A percentile compares a stretch with the other conserved stretches of the same genome.
Evolutionary conservation across 2,797 vertebrate species (phyloP).

Genomic region (Sebastes diaconus): DNA sequence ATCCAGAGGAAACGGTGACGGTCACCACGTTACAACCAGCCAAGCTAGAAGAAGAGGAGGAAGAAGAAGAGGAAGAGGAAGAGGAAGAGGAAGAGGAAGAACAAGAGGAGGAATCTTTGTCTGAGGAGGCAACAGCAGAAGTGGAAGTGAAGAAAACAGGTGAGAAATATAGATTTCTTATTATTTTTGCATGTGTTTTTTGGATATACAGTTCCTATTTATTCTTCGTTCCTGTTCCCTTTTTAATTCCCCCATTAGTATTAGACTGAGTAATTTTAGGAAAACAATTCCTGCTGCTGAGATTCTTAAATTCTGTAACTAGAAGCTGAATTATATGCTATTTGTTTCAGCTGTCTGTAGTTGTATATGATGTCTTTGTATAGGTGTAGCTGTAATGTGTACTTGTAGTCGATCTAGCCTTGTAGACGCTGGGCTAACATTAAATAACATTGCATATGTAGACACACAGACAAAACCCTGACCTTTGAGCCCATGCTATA

Average conservation of each 20-base stretch:
- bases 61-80: conserved; percentile 34
- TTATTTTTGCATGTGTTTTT: background rate
- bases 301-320: background rate
- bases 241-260: background rate
- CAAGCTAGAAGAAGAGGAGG: conserved; percentile 80
- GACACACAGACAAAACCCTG: background rate
- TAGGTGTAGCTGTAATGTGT: background rate
- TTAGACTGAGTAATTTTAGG: background rate
- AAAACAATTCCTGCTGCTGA: background rate
- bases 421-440: background rate
- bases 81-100: conserved; percentile 12
- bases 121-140: conserved; percentile 30
- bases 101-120: conserved; percentile 33
- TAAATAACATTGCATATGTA: background rate
- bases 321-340: background rate
- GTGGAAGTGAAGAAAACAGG: conserved; percentile 59
- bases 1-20: conserved; percentile 56
- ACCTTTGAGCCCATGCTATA: conserved; percentile 16
- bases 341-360: background rate
- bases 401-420: background rate
- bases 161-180: conserved; percentile 26
- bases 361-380: background rate
- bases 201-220: background rate
- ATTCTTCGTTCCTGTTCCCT: background rate
- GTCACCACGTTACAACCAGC: conserved; percentile 84